A percentile compares a stretch with the other conserved stretches of the same genome.
These are phyloP conservation scores for Colletes collaris DNA, from an alignment of 2,888 invertebrate species.

Conservation along the genomic window DNA sequence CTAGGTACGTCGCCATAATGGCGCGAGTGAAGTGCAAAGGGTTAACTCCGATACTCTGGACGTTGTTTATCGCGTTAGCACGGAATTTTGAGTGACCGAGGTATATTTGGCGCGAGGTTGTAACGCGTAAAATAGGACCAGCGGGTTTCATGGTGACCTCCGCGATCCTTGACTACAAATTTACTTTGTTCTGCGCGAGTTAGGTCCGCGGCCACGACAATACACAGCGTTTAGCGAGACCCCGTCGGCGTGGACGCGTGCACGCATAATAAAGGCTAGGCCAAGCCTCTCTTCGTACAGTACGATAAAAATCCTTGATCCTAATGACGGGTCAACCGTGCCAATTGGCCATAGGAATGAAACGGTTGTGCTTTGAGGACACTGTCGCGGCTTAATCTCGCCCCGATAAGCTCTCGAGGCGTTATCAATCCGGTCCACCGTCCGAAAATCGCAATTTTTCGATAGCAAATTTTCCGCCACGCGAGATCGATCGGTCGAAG, in stretches of 20 bases:
- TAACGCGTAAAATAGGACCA: constrained; percentile 42
- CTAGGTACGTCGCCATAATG: too few relatives aligned
- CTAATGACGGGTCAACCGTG: constrained; percentile 81
- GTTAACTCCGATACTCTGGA: too few relatives aligned
- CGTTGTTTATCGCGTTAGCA: constrained; percentile 29
- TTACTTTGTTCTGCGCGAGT: constrained; percentile 40
- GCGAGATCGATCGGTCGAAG: not conserved
- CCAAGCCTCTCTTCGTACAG: constrained; percentile 56
- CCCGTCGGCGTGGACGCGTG: constrained; percentile 31
- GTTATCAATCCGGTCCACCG: constrained; percentile 7
- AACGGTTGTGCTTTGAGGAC: constrained; percentile 55
- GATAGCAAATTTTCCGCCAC: not conserved
- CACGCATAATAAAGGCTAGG: constrained; percentile 67
- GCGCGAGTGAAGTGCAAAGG: too few relatives aligned
- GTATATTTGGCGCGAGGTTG: constrained; percentile 52
- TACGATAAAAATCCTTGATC: constrained; percentile 78
- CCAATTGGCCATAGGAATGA: constrained; percentile 76
- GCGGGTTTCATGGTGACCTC: constrained; percentile 36
- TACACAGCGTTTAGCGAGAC: constrained; percentile 30
- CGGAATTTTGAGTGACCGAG: constrained; percentile 16
- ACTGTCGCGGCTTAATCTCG: constrained; percentile 43
- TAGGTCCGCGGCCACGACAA: constrained; percentile 34
- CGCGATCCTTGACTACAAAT: constrained; percentile 46
- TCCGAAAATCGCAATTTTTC: not conserved
- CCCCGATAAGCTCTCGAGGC: constrained; percentile 38